Conservation (phyloP, 2,888 invertebrate species). For the Sthenelais limicola region DNA sequence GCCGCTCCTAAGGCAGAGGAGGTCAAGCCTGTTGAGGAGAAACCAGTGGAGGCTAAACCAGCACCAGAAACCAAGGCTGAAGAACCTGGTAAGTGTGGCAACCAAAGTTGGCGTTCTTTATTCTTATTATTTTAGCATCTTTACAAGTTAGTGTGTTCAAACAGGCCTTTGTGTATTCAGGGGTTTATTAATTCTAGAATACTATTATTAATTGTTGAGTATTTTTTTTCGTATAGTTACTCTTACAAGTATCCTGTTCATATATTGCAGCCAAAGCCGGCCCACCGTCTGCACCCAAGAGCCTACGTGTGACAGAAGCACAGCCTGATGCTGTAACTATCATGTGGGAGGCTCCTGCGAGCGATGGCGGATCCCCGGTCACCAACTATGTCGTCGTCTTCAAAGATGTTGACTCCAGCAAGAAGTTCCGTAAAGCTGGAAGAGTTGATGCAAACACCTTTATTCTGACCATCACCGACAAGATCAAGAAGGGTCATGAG, state of each 20-base stretch:
- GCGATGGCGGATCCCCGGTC: conserved; percentile 61
- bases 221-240: too few species aligned
- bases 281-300: conserved; percentile 45
- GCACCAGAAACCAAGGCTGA: conserved; percentile 6
- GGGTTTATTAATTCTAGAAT: too few species aligned
- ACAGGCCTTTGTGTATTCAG: too few species aligned
- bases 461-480: conserved; percentile 34
- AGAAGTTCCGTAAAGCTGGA: conserved; percentile 51
- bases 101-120: neutral
- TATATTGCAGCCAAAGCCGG: neutral
- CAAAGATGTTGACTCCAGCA: conserved; percentile 43
- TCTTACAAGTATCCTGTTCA: too few species aligned
- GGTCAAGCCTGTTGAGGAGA: conserved; percentile 16
- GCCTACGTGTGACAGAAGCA: conserved; percentile 52
- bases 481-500: conserved; percentile 38
- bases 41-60: conserved; percentile 25
- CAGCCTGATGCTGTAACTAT: conserved; percentile 44
- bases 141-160: too few species aligned
- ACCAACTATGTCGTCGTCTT: conserved; percentile 51
- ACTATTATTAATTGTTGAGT: too few species aligned
- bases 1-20: conserved; percentile 19
- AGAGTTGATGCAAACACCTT: conserved; percentile 31
- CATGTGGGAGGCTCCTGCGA: conserved; percentile 67
- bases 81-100: conserved; percentile 10
- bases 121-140: too few species aligned